Base-by-base conservation (phyloP, 2,888 invertebrate genomes). In the Megastigmus dorsalis region DNA sequence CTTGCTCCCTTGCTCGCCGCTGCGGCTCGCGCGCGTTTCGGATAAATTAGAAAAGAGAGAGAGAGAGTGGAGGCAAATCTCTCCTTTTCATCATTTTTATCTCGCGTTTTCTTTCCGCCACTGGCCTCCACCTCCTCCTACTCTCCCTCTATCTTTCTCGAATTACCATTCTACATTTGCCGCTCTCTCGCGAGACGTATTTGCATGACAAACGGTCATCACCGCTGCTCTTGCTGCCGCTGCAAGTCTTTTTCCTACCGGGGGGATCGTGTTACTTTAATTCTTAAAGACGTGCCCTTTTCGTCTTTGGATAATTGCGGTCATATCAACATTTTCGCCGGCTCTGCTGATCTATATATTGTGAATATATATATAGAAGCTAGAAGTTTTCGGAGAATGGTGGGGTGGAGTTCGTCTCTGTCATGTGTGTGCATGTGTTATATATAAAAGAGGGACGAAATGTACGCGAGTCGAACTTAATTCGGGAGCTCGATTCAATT, bases 81-180 rank as follows among this genome's bases (percentile, higher is more conserved):
- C 41, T 50, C 60, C 59, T 63, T 72, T 75, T 71, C 75, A 68
- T 75, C 63, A 75, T 75, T 72, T 72, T 75, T 72, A 75, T 67
- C 62, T 67, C 30, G 54, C 55, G n/a, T 15, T 63, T 48, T 69
- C 23, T 50, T 57, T 36, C 23, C 9, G n/a, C 23, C 3, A 4
- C 6, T n/a, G n/a, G n/a, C 1, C 18, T 1, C 10, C 1, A 9
- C 26, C 45, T 23, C 4, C 6, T 23, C 52, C n/a, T 30, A n/a
- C 20, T 55, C 18, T 26, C 30, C 4, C 18, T 18, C 54, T 57
- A 69, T 65, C 48, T 71, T 54, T 72, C 50, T 45, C 26, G 48
- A 74, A 54, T 66, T 70, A 70, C 69, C 70, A 69, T 68, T 71
- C 50, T 43, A 23, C 65, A 38, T 66, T 60, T 60, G 26, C 28